Conservation (phyloP, 2,888 invertebrate species). For the Urechis unicinctus region DNA sequence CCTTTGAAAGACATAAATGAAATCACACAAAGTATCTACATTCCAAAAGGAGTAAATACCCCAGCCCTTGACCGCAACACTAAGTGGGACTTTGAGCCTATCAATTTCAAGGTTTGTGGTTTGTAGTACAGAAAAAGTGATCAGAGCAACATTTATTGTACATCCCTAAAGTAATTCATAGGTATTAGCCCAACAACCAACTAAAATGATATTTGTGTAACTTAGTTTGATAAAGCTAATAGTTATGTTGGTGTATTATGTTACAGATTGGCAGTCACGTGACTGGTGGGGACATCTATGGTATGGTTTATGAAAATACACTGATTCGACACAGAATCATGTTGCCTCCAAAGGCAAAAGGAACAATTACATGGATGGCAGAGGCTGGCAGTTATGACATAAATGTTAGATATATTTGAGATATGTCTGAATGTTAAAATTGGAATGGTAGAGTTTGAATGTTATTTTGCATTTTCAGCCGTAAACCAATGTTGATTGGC, state of each 20-base stretch:
- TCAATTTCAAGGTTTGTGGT: conserved; percentile 29
- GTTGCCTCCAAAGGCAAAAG: conserved; percentile 88
- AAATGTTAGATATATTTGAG: conserved; percentile 61
- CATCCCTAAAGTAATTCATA: no score
- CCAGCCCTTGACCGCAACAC: conserved; percentile 76
- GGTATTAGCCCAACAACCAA: no score
- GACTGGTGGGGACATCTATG: conserved; percentile 96
- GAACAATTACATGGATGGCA: conserved; percentile 92
- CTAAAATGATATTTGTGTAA: no score
- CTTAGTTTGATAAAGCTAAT: not conserved
- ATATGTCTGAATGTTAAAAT: not conserved
- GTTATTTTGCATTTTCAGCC: not conserved
- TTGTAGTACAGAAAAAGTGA: no score
- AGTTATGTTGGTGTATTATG: not conserved
- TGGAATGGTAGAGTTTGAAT: not conserved
- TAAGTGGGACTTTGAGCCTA: conserved; percentile 76
- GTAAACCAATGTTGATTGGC: not conserved
- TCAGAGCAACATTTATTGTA: no score
- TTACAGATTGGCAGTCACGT: conserved; percentile 88
- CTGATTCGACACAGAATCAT: conserved; percentile 95
- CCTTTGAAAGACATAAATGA: conserved; percentile 92
- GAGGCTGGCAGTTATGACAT: conserved; percentile 84
- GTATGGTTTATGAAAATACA: conserved; percentile 92
- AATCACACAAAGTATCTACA: conserved; percentile 92
- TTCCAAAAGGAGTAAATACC: conserved; percentile 96